These are phyloP conservation scores for Trichomycterus rosablanca DNA, from an alignment of 2,113 vertebrate species.

Conservation along the genomic window DNA sequence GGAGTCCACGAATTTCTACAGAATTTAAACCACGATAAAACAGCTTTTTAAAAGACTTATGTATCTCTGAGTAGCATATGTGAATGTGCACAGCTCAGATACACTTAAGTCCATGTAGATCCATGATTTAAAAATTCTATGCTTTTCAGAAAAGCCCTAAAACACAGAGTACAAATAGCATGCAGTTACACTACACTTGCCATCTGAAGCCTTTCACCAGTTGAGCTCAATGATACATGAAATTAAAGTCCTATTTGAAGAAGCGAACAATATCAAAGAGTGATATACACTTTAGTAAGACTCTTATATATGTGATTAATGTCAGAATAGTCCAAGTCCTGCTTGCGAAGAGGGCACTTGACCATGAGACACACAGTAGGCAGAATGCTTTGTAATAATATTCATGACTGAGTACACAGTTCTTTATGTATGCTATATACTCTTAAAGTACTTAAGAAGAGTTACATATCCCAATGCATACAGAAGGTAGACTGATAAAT, in stretches of 20 bases:
- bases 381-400: too few relatives aligned
- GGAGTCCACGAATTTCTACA: slow-evolving; percentile 15
- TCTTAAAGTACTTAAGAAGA: too few relatives aligned
- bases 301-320: slow-evolving; percentile 21
- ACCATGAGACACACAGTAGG: not conserved
- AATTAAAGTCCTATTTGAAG: slow-evolving; percentile 34
- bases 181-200: slow-evolving; percentile 26
- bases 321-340: not conserved
- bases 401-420: too few relatives aligned
- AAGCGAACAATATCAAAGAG: slow-evolving; percentile 1
- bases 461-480: too few relatives aligned
- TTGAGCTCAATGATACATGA: slow-evolving; percentile 42
- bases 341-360: slow-evolving; percentile 3
- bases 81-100: not conserved
- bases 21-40: slow-evolving; percentile 8
- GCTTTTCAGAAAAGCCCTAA: slow-evolving; percentile 7
- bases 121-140: not conserved
- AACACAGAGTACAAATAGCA: not conserved
- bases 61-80: not conserved
- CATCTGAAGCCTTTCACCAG: slow-evolving; percentile 27
- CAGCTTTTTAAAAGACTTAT: not conserved
- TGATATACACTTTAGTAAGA: not conserved
- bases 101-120: not conserved
- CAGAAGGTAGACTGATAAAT: too few relatives aligned
- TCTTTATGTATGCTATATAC: too few relatives aligned